A percentile compares a stretch with the other conserved stretches of the same genome.
Conservation (phyloP, 1,140 invertebrate species). For the Megalonaias nervosa region DNA sequence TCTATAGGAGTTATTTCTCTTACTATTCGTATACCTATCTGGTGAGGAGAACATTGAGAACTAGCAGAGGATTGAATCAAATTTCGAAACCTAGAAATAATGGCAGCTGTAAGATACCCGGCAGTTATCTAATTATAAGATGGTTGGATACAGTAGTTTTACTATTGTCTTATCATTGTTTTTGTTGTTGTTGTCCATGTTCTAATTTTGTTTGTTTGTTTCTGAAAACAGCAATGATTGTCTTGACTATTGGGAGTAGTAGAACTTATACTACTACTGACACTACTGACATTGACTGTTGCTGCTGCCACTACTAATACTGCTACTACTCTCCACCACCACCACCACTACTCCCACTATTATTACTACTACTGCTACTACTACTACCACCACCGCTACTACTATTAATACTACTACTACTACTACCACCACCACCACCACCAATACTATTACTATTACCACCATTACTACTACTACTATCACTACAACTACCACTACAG, state of each 20-base stretch:
- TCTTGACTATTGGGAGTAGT: neutral
- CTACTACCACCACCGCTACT: conserved; percentile 4
- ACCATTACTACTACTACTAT: conserved; percentile 10
- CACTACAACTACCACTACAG: neutral
- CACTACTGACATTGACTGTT: conserved; percentile 8
- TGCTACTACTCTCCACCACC: conserved; percentile 2
- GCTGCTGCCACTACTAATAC: conserved; percentile 1
- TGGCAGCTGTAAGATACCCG: no score
- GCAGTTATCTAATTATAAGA: no score
- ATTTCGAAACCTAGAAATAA: no score
- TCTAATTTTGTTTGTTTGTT: no score
- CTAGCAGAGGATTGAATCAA: no score
- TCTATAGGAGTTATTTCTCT: no score
- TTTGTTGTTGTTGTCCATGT: no score
- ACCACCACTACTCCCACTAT: neutral
- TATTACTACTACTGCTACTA: conserved; percentile 8
- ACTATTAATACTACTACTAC: conserved; percentile 8
- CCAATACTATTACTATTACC: conserved; percentile 1
- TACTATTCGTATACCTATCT: no score
- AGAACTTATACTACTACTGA: conserved; percentile 25
- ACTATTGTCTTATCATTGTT: no score
- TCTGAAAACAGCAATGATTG: no score
- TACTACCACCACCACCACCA: neutral
- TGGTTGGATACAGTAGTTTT: no score
- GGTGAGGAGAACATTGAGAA: no score